Conservation (phyloP, 2,797 vertebrate genomes). For the Labeo calbasu region DNA sequence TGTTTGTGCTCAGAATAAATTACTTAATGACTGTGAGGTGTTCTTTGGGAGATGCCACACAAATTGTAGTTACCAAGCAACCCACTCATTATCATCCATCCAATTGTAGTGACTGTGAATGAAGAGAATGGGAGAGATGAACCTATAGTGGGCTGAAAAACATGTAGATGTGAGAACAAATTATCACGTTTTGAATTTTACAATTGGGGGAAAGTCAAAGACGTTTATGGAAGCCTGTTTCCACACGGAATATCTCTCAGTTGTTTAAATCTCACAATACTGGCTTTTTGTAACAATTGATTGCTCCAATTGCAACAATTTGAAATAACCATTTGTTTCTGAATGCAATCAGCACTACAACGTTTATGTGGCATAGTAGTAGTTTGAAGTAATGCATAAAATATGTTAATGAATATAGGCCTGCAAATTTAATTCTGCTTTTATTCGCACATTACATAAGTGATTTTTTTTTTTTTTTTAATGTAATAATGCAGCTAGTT, state of each 20-base stretch:
- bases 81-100: slow-evolving; percentile 27
- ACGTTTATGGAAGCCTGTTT: neutral
- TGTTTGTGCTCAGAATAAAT: slow-evolving; percentile 47
- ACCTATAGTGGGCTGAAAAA: slow-evolving; percentile 13
- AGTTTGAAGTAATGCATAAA: slow-evolving; percentile 7
- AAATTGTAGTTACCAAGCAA: slow-evolving; percentile 46
- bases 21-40: slow-evolving; percentile 36
- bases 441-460: slow-evolving; percentile 10
- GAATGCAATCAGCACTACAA: neutral
- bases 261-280: neutral
- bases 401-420: slow-evolving; percentile 30
- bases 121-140: neutral
- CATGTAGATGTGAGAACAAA: slow-evolving; percentile 2
- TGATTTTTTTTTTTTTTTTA: neutral
- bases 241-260: neutral
- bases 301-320: neutral
- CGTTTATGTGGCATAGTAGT: neutral
- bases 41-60: slow-evolving; percentile 42
- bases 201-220: slow-evolving; percentile 6
- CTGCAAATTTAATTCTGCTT: slow-evolving; percentile 13
- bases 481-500: neutral
- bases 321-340: neutral
- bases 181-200: neutral
- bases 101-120: slow-evolving; percentile 30
- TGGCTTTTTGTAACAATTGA: neutral